A percentile compares a stretch with the other conserved stretches of the same genome.
Conservation (phyloP, 30 jellyfish, hydroid and myxozoan species). For the Pelagia noctiluca region DNA sequence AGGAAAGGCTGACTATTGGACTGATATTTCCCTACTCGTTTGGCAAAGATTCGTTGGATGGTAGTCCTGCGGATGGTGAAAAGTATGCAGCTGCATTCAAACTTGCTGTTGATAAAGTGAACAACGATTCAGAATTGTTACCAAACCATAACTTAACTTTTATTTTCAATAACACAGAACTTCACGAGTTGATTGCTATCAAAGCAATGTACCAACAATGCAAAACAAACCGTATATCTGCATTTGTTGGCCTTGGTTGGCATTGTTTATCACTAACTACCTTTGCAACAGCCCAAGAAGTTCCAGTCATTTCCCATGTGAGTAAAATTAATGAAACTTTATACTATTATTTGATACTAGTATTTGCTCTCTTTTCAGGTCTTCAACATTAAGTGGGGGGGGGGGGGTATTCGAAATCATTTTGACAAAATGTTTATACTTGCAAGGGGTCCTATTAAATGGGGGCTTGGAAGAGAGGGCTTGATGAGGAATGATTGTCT, state of each 20-base stretch:
- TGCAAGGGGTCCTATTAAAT: no score
- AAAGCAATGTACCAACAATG: constrained; percentile 66
- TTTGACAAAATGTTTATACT: no score
- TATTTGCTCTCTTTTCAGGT: no score
- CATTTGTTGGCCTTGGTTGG: constrained; percentile 80
- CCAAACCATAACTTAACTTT: constrained; percentile 67
- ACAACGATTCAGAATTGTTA: constrained; percentile 43
- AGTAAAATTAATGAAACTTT: constrained; percentile 15
- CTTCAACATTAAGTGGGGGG: no score
- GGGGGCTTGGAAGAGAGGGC: no score
- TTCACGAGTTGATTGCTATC: constrained; percentile 70
- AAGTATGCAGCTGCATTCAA: constrained; percentile 90
- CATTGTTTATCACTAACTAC: constrained; percentile 56
- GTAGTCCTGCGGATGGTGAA: constrained; percentile 27
- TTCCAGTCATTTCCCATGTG: constrained; percentile 79
- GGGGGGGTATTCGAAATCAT: no score
- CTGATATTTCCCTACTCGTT: constrained; percentile 52
- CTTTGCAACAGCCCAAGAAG: constrained; percentile 63
- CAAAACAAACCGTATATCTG: constrained; percentile 39
- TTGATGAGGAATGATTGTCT: no score
- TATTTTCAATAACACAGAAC: constrained; percentile 77
- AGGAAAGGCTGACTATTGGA: constrained; percentile 54
- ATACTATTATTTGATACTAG: not conserved
- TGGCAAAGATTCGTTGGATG: not conserved
- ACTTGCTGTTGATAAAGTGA: constrained; percentile 85